Percentiles rank a stretch among this genome's conserved stretches.
These are phyloP conservation scores for Amblyopsis rosae DNA, from an alignment of 2,113 vertebrate species.

Conservation along the genomic window DNA sequence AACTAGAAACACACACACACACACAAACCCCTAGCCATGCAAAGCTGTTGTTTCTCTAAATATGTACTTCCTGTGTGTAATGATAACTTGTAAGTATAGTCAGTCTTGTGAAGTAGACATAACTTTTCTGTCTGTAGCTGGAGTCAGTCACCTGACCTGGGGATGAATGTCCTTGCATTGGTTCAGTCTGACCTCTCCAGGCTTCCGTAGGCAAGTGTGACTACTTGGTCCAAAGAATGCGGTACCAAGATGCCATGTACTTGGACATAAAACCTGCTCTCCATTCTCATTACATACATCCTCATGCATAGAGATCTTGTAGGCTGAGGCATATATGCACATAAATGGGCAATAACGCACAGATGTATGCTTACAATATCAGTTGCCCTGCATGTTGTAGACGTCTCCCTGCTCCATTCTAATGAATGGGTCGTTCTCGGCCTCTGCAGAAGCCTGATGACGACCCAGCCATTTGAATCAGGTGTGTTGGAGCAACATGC, in stretches of 20 bases:
- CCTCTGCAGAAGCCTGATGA: too few species aligned
- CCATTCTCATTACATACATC: neutral
- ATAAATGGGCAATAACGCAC: conserved; percentile 11
- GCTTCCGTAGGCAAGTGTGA: conserved; percentile 51
- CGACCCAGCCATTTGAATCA: too few species aligned
- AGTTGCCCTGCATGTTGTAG: too few species aligned
- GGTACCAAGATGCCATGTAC: conserved; percentile 52
- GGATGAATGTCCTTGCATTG: conserved; percentile 53
- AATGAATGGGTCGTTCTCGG: too few species aligned
- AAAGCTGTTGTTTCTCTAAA: too few species aligned
- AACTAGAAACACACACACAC: too few species aligned
- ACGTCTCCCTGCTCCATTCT: too few species aligned
- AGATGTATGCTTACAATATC: conserved; percentile 9
- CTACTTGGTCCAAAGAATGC: conserved; percentile 24
- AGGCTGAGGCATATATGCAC: neutral
- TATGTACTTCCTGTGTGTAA: too few species aligned
- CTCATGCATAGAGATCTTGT: neutral
- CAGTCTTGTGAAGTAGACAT: too few species aligned
- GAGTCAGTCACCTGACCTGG: neutral
- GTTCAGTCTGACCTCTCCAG: conserved; percentile 38
- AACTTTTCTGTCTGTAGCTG: neutral
- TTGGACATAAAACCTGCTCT: neutral
- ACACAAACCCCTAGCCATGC: too few species aligned
- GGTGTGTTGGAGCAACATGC: too few species aligned
- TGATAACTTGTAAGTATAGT: too few species aligned